Evolutionary conservation across 2,113 vertebrate species (phyloP), one percentile per base, ranked within the genome.

Genomic region (Ellobius talpinus): DNA sequence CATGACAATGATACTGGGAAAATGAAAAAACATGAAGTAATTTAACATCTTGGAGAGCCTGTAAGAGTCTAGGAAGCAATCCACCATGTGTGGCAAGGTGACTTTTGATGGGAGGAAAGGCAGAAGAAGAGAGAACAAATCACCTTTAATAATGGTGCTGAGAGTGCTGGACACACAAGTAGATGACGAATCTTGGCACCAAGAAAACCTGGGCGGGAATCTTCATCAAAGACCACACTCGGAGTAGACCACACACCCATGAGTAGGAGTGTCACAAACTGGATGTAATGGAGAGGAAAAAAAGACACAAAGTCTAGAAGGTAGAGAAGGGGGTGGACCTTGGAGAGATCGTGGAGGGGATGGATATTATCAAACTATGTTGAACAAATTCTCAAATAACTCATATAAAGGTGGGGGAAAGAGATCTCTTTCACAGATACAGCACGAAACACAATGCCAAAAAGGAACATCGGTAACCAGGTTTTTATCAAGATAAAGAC

Each of bases 401-500:
- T 42, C 12, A 61, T 29, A 9, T 39, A 63, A 63, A n/a, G 7
- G 55, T 17, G 17, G 13, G 26, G 14, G 3, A 13, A 14, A 52
- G n/a, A n/a, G 52, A 29, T 7, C 3, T 24, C 23, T 84, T 63
- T 84, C 55, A 61, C 11, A 61, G 24, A 26, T 29, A 39, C 3
- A 85, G 52, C 10, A 70, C 7, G 93, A 72, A 96, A 23, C 5
- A 29, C 31, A 16, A 52, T 2, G 63, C 29, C 42, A 50, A 26
- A 77, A 92, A 92, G 7, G 52, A 70, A 63, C 81, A 36, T 3
- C 23, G 0, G 31, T 14, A 33, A n/a, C 29, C 50, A 2, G 7
- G 9, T 29, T 84, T 93, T 39, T 58, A 87, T 61, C 9, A 84
- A 95, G 85, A 92, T 39, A 52, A 90, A 94, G 58, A 52, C 50